Base-by-base conservation (phyloP, 2,113 vertebrate genomes). In the Datnioides undecimradiatus region DNA sequence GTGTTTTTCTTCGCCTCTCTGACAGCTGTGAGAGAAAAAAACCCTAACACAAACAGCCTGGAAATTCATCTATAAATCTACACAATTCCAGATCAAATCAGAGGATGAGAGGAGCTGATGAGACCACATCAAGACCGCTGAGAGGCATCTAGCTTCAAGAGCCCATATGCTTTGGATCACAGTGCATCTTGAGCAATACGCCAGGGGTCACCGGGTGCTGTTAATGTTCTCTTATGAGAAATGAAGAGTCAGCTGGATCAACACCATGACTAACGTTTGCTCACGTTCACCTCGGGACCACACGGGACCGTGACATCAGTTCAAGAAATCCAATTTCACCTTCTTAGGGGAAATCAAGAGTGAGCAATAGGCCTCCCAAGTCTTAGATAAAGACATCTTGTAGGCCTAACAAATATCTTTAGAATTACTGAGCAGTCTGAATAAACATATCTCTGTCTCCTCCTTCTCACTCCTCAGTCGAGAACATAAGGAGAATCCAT, bases 181-280 rank as follows among this genome's bases (percentile, higher is more conserved):
- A 4, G 76, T 41, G 71, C 71, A 66, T 88, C 71, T 80, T 85
- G 76, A 85, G 85, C 79, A 85, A 90, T 68, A 82, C 57, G 36
- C 73, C 64, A 40, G 62, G 67, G 90, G 87, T 90, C 84, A 83
- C 3, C 29, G 60, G 52, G 33, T 86, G 86, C 69, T 83, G 36
- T 83, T 73, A 64, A 87, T 80, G 80, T 87, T 90, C 80, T 85
- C 78, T 78, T 76, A 74, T 83, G 88, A 90, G 85, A 83, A 90
- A 90, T 86, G 83, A 90, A 80, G 77, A 91, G 86, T 91, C 89
- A 90, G 84, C 90, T 91, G 83, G 84, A 89, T 87, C 86, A 88
- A 88, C 81, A 90, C 52, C 87, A 63, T 89, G 90, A 89, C 88
- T 90, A 91, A 89, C 83, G 25, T 73, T 88, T 86, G 85, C 88